These are phyloP conservation scores for human DNA, from an alignment of 2,113 vertebrate species.

Conservation along the genomic window DNA sequence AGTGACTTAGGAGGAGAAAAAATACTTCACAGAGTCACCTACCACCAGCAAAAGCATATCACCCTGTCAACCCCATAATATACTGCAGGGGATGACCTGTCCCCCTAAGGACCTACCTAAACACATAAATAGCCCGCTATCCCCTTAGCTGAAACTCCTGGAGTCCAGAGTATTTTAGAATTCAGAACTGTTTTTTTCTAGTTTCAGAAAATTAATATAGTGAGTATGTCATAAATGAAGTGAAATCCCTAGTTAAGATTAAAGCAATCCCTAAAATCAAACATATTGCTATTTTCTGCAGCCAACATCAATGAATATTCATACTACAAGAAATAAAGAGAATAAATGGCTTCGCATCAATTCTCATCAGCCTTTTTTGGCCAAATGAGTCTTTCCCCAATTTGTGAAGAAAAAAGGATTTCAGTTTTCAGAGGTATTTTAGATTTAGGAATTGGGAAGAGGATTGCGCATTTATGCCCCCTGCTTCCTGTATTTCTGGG, in stretches of 20 bases:
- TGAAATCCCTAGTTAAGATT: neutral
- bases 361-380: neutral
- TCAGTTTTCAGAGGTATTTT: neutral
- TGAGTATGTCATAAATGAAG: neutral
- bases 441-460: neutral
- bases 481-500: neutral
- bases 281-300: neutral
- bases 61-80: neutral
- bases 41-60: neutral
- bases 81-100: accelerated
- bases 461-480: neutral
- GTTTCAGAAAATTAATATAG: neutral
- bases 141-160: neutral
- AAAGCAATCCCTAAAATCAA: neutral
- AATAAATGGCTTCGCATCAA: neutral
- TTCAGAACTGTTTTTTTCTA: neutral
- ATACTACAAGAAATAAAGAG: neutral
- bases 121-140: neutral
- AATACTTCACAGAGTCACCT: neutral
- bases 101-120: neutral
- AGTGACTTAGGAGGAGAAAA: neutral
- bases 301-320: neutral
- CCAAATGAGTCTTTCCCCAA: neutral
- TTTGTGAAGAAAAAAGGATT: neutral
- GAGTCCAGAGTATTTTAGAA: neutral